A percentile compares a stretch with the other conserved stretches of the same genome.
Conservation (phyloP, 2,888 invertebrate genomes). For the Xestoiulus laeticollis region DNA sequence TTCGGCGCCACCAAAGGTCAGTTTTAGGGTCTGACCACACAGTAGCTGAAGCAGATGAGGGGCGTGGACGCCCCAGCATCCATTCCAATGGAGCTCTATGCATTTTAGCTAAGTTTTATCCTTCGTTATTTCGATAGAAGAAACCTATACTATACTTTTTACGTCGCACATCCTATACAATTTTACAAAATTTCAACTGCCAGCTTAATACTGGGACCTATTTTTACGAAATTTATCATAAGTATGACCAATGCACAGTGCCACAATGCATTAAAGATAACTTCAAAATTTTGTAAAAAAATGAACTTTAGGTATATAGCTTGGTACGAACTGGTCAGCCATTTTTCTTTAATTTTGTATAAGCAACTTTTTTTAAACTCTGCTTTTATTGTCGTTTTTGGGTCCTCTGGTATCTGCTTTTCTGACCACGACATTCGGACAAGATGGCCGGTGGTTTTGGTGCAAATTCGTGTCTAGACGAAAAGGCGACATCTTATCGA, state of each 20-base stretch:
- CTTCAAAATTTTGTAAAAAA: neutral
- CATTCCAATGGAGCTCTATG: neutral
- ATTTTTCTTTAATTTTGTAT: neutral
- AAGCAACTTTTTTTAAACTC: neutral
- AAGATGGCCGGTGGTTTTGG: conserved; percentile 38
- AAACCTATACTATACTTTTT: too few species aligned
- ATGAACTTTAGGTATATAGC: neutral
- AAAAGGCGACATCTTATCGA: conserved; percentile 45
- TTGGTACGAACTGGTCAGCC: neutral
- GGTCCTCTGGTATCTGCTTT: conserved; percentile 6
- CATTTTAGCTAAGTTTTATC: neutral
- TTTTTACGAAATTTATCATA: neutral
- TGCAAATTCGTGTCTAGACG: conserved; percentile 42
- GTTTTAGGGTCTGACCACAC: conserved; percentile 24
- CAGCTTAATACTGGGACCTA: neutral
- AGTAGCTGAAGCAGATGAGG: neutral
- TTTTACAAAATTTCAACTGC: neutral
- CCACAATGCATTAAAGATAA: neutral
- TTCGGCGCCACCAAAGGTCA: conserved; percentile 26
- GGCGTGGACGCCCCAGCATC: neutral
- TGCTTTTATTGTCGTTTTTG: neutral
- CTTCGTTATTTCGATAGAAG: too few species aligned
- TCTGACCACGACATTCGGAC: conserved; percentile 10
- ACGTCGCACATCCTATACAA: neutral
- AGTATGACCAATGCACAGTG: too few species aligned